Base-by-base conservation (phyloP, 2,113 vertebrate species). In the Nothocercus julius region DNA sequence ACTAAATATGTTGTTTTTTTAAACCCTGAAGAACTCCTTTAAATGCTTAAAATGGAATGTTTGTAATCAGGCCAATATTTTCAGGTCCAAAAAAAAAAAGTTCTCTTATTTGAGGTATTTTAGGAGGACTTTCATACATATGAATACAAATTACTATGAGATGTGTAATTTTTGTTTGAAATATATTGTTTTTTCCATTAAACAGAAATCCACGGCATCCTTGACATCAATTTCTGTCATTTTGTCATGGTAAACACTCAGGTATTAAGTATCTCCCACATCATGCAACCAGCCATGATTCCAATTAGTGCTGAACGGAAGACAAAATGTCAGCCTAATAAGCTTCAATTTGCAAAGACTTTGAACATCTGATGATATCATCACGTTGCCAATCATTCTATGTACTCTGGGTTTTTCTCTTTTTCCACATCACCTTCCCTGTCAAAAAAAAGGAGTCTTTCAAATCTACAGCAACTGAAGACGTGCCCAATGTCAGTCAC, bases 351-450 rank as follows among this genome's bases (percentile, higher is more conserved):
- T 96, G 95, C 97, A 97, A 94, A 92, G 36, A 47, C 98, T 98
- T 98, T 98, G 97, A 98, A 98, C 98, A 93, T 77, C 40, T 93
- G 94, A 98, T 97, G 98, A 97, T 96, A 97, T 98, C 97, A 97
- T 95, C 97, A 97, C 98, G 98, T 98, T 98, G 98, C 97, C 97
- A 97, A 97, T 98, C 98, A 97, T 75, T 82, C 87, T 95, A 85
- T 95, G 93, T 90, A 96, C 91, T 95, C 97, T 89, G 93, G 85
- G 82, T 88, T 44, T 81, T 82, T 82, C 53, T 92, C 47, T 81
- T 77, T 79, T 45, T 92, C 73, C 86, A 85, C 93, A 96, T 96
- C 96, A 96, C 68, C 96, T 68, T 91, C 81, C 87, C 83, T 97
- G 92, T 95, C 96, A 97, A 64, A 93, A 97, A 64, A 93, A 84